Evolutionary conservation across 2,797 vertebrate species (phyloP), one percentile per base, ranked within the genome.

Genomic region (Poecilia gillii): DNA sequence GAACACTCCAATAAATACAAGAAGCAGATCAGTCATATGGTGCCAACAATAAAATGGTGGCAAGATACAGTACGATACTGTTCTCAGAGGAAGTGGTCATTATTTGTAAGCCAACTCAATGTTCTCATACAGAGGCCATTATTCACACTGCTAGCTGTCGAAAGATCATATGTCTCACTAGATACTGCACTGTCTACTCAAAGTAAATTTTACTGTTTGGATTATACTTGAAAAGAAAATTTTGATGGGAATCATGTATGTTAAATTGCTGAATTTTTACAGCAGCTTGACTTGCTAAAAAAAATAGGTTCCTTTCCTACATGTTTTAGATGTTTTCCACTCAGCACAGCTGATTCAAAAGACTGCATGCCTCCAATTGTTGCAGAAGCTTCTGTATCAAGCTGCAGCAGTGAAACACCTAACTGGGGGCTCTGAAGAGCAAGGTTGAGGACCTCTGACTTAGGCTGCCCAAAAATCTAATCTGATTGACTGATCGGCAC

Each of bases 1-100:
- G 74, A 92, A 88, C 80, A 82, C 90, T 86, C 84, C 88, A 88
- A 91, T 92, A 94, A 92, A 94, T 88, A 90, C 89, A 91, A 87
- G 92, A 88, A 86, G 90, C 86, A 85, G 78, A 91, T 93, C 88
- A 87, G 86, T 92, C 92, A 90, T 86, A 81, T 39, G 68, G 80
- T 85, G 88, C 81, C 88, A 84, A 79, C 92, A 90, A 90, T 92
- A 87, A 93, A 93, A 88, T 46, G 39, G 86, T 86, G 87, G 92
- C 88, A 91, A 93, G 81, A 88, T 87, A 81, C 71, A 31, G 46
- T 46, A 28, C 0, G 76, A 72, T 81, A 55, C 77, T 81, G 88
- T 87, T 91, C 70, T 74, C 77, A 28, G 64, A 70, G 76, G 83
- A 87, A 81, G 81, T 23, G 8, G 87, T 85, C 25, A 0, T 80